These are phyloP conservation scores for Mimas tiliae DNA, from an alignment of 2,888 invertebrate species.

Conservation along the genomic window DNA sequence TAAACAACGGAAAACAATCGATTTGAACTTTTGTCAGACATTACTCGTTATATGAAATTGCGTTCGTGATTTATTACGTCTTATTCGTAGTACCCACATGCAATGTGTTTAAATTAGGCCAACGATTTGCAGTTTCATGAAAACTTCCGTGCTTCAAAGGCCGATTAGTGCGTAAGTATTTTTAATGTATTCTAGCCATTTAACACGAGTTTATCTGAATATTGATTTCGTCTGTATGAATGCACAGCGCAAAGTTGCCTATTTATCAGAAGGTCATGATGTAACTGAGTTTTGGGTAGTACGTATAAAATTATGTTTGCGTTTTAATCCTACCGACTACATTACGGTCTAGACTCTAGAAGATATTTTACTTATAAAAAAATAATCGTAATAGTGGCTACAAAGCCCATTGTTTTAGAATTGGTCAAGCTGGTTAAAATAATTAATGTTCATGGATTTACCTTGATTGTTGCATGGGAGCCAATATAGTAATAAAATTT, in stretches of 20 bases:
- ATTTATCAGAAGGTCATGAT: constrained; percentile 54
- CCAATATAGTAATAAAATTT: too few relatives aligned
- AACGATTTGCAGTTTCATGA: constrained; percentile 54
- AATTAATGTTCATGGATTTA: too few relatives aligned
- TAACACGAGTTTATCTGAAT: constrained; percentile 28
- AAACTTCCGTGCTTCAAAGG: constrained; percentile 38
- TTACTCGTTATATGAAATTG: constrained; percentile 62
- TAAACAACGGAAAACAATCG: constrained; percentile 61
- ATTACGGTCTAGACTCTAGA: not conserved
- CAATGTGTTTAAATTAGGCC: constrained; percentile 61
- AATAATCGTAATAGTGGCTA: too few relatives aligned
- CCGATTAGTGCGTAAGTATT: constrained; percentile 47
- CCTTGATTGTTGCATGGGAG: too few relatives aligned
- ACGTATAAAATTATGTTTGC: constrained; percentile 1
- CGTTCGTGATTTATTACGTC: constrained; percentile 72
- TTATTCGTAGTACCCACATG: constrained; percentile 55
- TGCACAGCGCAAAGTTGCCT: constrained; percentile 32
- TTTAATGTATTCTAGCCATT: constrained; percentile 23
- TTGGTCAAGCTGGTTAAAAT: too few relatives aligned
- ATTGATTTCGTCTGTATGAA: constrained; percentile 42
- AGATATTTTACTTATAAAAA: not conserved
- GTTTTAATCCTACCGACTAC: not conserved
- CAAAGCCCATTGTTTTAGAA: too few relatives aligned
- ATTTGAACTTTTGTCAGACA: constrained; percentile 72
- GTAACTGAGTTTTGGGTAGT: constrained; percentile 38